A percentile compares a stretch with the other conserved stretches of the same genome.
phyloP scores from a whole-genome alignment of 2,113 vertebrate genomes.

The Megaleporinus macrocephalus region DNA sequence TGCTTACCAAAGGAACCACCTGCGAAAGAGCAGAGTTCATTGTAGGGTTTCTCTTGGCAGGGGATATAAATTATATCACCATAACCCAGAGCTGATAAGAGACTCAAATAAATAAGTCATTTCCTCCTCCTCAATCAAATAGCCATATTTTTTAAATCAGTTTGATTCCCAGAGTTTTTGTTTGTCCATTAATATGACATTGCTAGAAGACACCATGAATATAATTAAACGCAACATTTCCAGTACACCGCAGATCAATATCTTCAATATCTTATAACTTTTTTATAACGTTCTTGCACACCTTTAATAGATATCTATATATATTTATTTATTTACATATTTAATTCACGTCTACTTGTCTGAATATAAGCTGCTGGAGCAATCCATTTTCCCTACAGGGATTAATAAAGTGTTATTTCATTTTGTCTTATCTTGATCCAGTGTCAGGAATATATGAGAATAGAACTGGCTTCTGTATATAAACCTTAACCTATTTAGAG shows the following conservation, averaged over 20 bases:
- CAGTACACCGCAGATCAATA: no score
- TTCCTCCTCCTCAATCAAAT: not conserved
- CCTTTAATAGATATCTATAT: no score
- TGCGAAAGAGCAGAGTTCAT: not conserved
- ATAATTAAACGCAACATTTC: not conserved
- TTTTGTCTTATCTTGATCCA: not conserved
- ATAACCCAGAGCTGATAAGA: not conserved
- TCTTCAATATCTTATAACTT: no score
- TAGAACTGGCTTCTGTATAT: not conserved
- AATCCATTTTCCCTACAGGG: no score
- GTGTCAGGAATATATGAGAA: not conserved
- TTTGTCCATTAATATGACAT: not conserved
- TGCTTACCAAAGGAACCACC: not conserved
- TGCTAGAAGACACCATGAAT: not conserved
- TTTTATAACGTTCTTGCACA: no score
- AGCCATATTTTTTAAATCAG: not conserved
- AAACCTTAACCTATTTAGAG: not conserved
- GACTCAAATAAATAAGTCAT: not conserved
- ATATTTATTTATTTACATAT: no score
- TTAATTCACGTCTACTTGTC: no score
- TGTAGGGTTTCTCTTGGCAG: not conserved
- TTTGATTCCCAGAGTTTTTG: not conserved
- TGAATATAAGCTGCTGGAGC: no score
- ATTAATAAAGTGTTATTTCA: no score
- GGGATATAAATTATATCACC: not conserved